A percentile compares a stretch with the other conserved stretches of the same genome.
Conservation (phyloP, 2,888 invertebrate genomes). For the Hyles lineata region DNA sequence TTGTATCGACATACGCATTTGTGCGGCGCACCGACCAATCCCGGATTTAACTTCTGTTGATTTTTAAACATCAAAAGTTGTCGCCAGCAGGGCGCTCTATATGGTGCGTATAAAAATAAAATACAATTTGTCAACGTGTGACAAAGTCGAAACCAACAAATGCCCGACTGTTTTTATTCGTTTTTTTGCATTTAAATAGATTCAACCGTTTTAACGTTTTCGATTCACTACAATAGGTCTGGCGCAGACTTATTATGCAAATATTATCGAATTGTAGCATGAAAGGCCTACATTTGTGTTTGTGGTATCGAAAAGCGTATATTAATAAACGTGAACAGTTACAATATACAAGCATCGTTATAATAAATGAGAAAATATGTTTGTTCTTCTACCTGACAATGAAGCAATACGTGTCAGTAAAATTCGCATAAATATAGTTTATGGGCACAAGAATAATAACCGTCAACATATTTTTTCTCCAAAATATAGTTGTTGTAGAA, state of each 20-base stretch:
- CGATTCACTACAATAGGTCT: neutral
- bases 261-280: neutral
- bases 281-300: neutral
- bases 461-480: too few species aligned
- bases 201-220: constrained; percentile 1
- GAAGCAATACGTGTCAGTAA: too few species aligned
- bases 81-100: constrained; percentile 9
- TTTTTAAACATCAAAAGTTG: constrained; percentile 22
- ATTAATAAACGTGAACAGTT: too few species aligned
- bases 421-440: too few species aligned
- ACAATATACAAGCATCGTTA: too few species aligned
- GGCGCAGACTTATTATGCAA: neutral
- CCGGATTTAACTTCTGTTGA: constrained; percentile 16
- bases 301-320: too few species aligned
- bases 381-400: too few species aligned
- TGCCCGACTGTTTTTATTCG: neutral
- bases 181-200: constrained; percentile 3
- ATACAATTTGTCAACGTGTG: constrained; percentile 15
- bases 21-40: neutral
- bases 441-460: too few species aligned
- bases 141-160: constrained; percentile 25
- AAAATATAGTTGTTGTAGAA: too few species aligned
- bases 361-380: too few species aligned
- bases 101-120: constrained; percentile 17
- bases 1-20: constrained; percentile 5